Evolutionary conservation across 2,797 vertebrate genomes (phyloP).

Genomic region (Gymnoscopelus braueri): DNA sequence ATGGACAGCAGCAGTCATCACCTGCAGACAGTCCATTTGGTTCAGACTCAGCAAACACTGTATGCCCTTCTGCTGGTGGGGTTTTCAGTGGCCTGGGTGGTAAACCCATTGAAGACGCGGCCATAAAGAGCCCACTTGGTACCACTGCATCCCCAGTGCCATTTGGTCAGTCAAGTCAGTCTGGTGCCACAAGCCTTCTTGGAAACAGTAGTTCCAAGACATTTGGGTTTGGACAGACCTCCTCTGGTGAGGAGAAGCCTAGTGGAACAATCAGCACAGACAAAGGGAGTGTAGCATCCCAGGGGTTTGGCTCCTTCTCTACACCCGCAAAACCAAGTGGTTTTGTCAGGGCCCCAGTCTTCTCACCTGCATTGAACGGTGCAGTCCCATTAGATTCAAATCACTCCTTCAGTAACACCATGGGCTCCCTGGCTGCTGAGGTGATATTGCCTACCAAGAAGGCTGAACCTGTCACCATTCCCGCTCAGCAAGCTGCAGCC

Average conservation of each 20-base stretch:
- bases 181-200: slow-evolving; percentile 86
- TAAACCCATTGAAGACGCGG: slow-evolving; percentile 95
- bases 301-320: slow-evolving; percentile 93
- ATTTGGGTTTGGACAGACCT: slow-evolving; percentile 84
- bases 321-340: slow-evolving; percentile 91
- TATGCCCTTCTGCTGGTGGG: slow-evolving; percentile 72
- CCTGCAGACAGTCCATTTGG: slow-evolving; percentile 87
- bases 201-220: slow-evolving; percentile 91
- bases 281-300: slow-evolving; percentile 89
- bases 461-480: slow-evolving; percentile 76
- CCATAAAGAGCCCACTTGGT: slow-evolving; percentile 96
- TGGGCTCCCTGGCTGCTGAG: slow-evolving; percentile 88
- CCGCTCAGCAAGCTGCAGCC: slow-evolving; percentile 92
- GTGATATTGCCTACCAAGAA: slow-evolving; percentile 83
- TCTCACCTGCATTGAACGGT: slow-evolving; percentile 89
- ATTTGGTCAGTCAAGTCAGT: slow-evolving; percentile 58
- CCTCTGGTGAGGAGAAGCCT: slow-evolving; percentile 89
- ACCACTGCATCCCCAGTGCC: slow-evolving; percentile 43
- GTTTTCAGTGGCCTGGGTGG: slow-evolving; percentile 97
- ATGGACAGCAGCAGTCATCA: slow-evolving; percentile 83
- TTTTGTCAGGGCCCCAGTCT: slow-evolving; percentile 81
- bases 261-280: slow-evolving; percentile 90
- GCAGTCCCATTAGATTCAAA: slow-evolving; percentile 88
- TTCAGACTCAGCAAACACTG: slow-evolving; percentile 61
- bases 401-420: slow-evolving; percentile 87